Percentiles rank a stretch among this genome's conserved stretches.
Evolutionary conservation across 2,113 vertebrate genomes (phyloP).

Genomic region (Phainopepla nitens): DNA sequence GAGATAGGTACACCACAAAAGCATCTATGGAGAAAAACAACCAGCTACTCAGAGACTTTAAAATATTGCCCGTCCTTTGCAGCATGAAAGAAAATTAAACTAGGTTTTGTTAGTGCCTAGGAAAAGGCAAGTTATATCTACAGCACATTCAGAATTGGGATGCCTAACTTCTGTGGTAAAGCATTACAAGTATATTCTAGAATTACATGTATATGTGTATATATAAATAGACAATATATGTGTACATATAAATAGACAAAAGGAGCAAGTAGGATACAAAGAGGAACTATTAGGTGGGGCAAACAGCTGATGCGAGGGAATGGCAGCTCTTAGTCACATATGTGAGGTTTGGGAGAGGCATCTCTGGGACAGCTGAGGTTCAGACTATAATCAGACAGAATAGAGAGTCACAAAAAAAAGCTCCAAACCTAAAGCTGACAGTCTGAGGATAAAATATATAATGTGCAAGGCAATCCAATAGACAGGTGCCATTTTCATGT

Average conservation of each 20-base stretch:
- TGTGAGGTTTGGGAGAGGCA: neutral
- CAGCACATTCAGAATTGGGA: neutral
- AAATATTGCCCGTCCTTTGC: neutral
- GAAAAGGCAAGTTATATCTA: neutral
- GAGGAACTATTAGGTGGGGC: neutral
- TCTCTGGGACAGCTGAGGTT: conserved; percentile 10
- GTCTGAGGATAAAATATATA: neutral
- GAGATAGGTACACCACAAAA: neutral
- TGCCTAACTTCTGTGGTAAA: neutral
- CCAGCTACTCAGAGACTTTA: neutral
- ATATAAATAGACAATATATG: neutral
- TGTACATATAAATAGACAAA: neutral
- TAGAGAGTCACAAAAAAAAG: neutral
- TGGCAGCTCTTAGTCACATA: neutral
- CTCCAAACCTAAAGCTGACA: neutral
- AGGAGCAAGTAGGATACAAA: neutral
- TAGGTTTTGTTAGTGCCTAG: neutral
- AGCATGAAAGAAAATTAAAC: neutral
- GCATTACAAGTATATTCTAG: neutral
- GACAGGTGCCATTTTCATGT: conserved; percentile 4
- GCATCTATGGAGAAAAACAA: neutral
- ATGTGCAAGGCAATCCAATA: neutral
- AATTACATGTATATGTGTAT: neutral
- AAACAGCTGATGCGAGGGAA: conserved; percentile 25
- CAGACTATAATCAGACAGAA: neutral